Evolutionary conservation across 92 coral and sea anemone species (phyloP).

Genomic region (Plumapathes pennacea): DNA sequence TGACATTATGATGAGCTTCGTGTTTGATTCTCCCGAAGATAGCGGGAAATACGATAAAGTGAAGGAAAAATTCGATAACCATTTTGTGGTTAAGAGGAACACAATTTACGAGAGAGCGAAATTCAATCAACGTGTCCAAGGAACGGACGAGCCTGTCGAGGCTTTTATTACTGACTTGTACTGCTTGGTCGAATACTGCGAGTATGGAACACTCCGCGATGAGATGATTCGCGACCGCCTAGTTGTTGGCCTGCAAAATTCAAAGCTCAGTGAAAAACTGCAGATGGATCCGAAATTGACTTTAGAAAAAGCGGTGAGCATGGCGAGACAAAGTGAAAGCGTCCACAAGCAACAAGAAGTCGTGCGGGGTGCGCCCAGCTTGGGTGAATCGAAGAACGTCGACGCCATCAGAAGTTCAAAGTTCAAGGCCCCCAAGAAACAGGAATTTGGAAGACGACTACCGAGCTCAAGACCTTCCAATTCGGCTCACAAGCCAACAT

Average conservation of each 20-base stretch:
- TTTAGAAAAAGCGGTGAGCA: not conserved
- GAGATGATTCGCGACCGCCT: slow-evolving; percentile 8
- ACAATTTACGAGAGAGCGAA: slow-evolving; percentile 1
- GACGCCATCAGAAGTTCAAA: too few relatives aligned
- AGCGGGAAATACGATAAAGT: slow-evolving; percentile 14
- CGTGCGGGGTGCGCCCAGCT: slow-evolving; percentile 5
- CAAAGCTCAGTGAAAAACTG: slow-evolving; percentile 8
- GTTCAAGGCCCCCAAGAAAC: too few relatives aligned
- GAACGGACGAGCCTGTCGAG: not conserved
- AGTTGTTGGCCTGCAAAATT: slow-evolving; percentile 4
- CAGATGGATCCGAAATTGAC: slow-evolving; percentile 1
- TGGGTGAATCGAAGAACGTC: too few relatives aligned
- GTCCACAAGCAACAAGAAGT: not conserved
- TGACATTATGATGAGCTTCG: slow-evolving; percentile 18
- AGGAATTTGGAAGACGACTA: too few relatives aligned
- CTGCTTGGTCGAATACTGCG: slow-evolving; percentile 13
- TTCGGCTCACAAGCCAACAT: too few relatives aligned
- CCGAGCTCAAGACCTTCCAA: too few relatives aligned
- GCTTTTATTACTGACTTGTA: slow-evolving; percentile 6
- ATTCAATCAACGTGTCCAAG: not conserved
- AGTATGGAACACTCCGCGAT: slow-evolving; percentile 4
- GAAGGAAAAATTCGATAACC: slow-evolving; percentile 11
- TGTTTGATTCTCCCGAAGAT: slow-evolving; percentile 10
- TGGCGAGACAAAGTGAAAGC: not conserved
- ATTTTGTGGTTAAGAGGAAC: slow-evolving; percentile 3